A percentile compares a stretch with the other conserved stretches of the same genome.
Conservation (phyloP, 1,140 invertebrate genomes). For the Papilio dardanus region DNA sequence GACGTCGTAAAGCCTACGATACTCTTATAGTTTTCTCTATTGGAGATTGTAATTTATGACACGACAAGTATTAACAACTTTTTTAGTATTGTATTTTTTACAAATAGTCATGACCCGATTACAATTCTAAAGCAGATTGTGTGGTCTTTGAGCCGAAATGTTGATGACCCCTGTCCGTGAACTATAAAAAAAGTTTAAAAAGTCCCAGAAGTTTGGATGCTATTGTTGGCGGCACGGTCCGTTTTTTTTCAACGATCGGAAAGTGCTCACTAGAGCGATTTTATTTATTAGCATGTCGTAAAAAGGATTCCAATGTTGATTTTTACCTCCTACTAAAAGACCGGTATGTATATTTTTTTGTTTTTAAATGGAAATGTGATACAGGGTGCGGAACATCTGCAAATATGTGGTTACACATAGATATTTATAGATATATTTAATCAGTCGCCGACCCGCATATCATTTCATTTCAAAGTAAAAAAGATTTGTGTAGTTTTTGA, state of each 20-base stretch:
- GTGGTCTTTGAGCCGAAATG: not conserved
- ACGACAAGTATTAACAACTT: not conserved
- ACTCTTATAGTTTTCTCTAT: not conserved
- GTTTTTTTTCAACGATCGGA: constrained; percentile 52
- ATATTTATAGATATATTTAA: not conserved
- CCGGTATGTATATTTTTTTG: constrained; percentile 47
- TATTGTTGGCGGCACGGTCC: constrained; percentile 46
- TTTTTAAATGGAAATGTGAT: constrained; percentile 41
- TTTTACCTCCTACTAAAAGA: constrained; percentile 51
- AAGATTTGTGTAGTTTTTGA: not conserved
- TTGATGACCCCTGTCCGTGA: constrained; percentile 16
- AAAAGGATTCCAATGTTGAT: constrained; percentile 65
- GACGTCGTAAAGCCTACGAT: not conserved
- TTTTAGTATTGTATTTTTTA: not conserved
- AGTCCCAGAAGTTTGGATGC: constrained; percentile 42
- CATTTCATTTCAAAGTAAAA: not conserved
- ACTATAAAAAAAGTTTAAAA: constrained; percentile 37
- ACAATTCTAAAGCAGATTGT: not conserved
- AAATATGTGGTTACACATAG: not conserved
- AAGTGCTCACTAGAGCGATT: constrained; percentile 48
- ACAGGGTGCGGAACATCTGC: constrained; percentile 13
- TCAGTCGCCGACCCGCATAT: not conserved
- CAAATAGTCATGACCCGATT: not conserved
- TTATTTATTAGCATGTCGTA: constrained; percentile 56
- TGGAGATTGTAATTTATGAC: not conserved